Evolutionary conservation across 2,888 invertebrate species (phyloP).

Genomic region (Selenia dentaria): DNA sequence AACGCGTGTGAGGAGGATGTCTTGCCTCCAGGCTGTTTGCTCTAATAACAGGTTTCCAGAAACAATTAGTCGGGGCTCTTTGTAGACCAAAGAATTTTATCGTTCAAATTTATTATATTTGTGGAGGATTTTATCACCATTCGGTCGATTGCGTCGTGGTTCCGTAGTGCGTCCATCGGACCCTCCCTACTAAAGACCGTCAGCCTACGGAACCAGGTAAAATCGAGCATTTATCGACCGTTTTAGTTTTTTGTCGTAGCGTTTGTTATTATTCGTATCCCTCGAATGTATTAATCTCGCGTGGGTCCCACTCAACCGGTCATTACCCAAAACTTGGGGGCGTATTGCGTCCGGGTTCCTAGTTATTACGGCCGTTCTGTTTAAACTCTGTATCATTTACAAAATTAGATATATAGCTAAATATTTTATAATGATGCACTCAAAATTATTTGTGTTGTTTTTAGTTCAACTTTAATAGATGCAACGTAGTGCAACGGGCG

Average conservation of each 20-base stretch:
- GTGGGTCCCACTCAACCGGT: slow-evolving; percentile 73
- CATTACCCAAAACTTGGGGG: slow-evolving; percentile 81
- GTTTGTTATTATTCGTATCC: slow-evolving; percentile 78
- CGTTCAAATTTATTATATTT: slow-evolving; percentile 80
- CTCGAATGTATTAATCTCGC: slow-evolving; percentile 81
- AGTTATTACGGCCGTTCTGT: slow-evolving; percentile 80
- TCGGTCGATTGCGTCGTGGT: slow-evolving; percentile 52
- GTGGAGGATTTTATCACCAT: slow-evolving; percentile 71
- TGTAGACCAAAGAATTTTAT: slow-evolving; percentile 73
- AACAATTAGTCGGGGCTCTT: slow-evolving; percentile 75
- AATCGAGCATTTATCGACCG: slow-evolving; percentile 72
- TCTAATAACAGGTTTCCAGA: slow-evolving; percentile 72
- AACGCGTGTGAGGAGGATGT: slow-evolving; percentile 33
- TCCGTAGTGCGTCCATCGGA: slow-evolving; percentile 10
- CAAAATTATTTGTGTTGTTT: slow-evolving; percentile 67
- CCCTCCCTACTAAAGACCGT: slow-evolving; percentile 51
- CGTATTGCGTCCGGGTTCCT: slow-evolving; percentile 79
- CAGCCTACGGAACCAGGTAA: slow-evolving; percentile 66
- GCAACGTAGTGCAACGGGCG: slow-evolving; percentile 45
- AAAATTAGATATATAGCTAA: slow-evolving; percentile 82
- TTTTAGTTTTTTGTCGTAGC: slow-evolving; percentile 78
- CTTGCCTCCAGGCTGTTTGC: slow-evolving; percentile 52
- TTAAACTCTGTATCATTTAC: slow-evolving; percentile 79
- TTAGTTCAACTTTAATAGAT: slow-evolving; percentile 48
- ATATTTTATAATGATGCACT: slow-evolving; percentile 81